Evolutionary conservation across 2,113 vertebrate species (phyloP).

Genomic region (Alectura lathami): DNA sequence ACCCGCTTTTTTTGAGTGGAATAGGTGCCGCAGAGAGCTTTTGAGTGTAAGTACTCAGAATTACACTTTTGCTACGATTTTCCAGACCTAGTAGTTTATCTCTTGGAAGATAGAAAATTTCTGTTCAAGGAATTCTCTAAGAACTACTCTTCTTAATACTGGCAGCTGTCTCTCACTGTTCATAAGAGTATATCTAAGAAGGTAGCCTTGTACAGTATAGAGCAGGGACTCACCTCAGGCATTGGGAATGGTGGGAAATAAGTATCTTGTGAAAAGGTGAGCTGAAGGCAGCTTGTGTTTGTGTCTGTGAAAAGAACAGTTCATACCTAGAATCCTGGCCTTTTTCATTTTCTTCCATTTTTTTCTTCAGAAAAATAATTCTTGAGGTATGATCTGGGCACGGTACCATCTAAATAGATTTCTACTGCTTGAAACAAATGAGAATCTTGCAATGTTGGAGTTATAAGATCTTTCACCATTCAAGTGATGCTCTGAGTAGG

Average conservation of each 20-base stretch:
- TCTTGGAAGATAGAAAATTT: neutral
- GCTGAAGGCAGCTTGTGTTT: neutral
- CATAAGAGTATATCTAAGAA: neutral
- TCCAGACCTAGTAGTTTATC: neutral
- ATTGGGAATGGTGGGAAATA: neutral
- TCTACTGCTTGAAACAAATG: neutral
- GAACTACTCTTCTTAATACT: neutral
- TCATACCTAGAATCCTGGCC: neutral
- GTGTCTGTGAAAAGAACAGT: neutral
- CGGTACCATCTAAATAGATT: neutral
- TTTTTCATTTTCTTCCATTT: neutral
- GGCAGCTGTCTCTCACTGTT: neutral
- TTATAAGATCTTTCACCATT: neutral
- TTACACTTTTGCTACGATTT: conserved; percentile 14
- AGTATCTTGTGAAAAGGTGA: neutral
- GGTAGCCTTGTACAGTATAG: neutral
- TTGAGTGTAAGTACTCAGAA: neutral
- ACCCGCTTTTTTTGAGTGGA: neutral
- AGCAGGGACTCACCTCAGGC: neutral
- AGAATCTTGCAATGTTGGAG: neutral
- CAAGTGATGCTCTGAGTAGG: neutral
- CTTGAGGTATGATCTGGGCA: neutral
- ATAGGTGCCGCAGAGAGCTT: neutral
- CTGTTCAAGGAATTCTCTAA: neutral
- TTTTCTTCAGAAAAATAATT: neutral